Base-by-base conservation (phyloP, 1,140 invertebrate species). In the Leucophenga varia region DNA sequence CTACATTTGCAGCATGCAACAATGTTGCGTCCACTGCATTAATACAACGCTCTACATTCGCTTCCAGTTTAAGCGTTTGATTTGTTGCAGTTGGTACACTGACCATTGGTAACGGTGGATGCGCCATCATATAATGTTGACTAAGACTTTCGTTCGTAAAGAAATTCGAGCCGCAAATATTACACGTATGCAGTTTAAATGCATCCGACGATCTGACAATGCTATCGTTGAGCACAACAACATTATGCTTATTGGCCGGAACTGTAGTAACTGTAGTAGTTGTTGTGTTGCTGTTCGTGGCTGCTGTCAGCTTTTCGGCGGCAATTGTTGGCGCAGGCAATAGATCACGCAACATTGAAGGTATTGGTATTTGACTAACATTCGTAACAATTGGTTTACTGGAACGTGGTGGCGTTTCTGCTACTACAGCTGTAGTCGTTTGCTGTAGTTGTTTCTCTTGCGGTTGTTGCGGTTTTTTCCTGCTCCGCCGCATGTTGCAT, bases 211-310 rank as follows among this genome's bases (percentile, higher is more conserved):
- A 70, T 31, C 72, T 57, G 5, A 74, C 71, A 12, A 74, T 72
- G 22, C 71, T 74, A 19, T 74, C 71, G 39, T 74, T 72, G 6
- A 74, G 51, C 14, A 74, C 71, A 28, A 74, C 71, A 47, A 74
- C 72, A 38, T 72, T 72, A 28, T 69, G 69, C 34, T 72, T 72
- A 17, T 32, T 34, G 8, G 43, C 32, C n/a, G n/a, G n/a, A 9
- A 25, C 21, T 4, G 45, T 3, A 13, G 40, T 20, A 13, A 36
- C 18, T 9, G n/a, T n/a, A n/a, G n/a, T n/a, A n/a, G n/a, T n/a
- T n/a, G n/a, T n/a, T n/a, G n/a, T n/a, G n/a, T n/a, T n/a, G 30
- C 16, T 39, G 22, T 21, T 8, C 19, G 14, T 12, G 36, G n/a
- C 9, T n/a, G 30, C 14, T 9, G 30, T 32, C 4, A n/a, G 9